Evolutionary conservation across 2,797 vertebrate genomes (phyloP).

Genomic region (Valencia hispanica): DNA sequence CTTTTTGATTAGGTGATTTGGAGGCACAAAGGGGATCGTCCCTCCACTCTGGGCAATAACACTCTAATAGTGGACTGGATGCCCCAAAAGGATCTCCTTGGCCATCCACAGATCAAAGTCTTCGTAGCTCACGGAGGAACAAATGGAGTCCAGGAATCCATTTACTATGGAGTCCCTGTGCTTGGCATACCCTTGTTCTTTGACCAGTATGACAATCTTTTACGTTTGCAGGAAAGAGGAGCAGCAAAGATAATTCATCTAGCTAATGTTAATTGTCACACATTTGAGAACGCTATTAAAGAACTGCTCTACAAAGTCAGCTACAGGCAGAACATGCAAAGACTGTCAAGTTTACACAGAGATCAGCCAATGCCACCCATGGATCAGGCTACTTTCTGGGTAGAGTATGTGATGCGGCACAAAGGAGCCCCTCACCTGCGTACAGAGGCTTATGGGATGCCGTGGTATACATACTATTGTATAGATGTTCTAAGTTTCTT

Average conservation of each 20-base stretch:
- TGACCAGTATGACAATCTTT: constrained; percentile 79
- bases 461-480: constrained; percentile 74
- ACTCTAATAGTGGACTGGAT: constrained; percentile 79
- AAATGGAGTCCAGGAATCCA: constrained; percentile 79
- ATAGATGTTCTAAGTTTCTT: constrained; percentile 68
- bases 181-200: constrained; percentile 79
- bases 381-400: constrained; percentile 76
- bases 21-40: constrained; percentile 70
- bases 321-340: constrained; percentile 74
- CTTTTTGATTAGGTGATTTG: constrained; percentile 71
- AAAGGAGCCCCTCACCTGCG: constrained; percentile 75
- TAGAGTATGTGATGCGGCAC: constrained; percentile 78
- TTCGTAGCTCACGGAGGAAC: constrained; percentile 80
- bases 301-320: constrained; percentile 55
- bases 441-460: constrained; percentile 73
- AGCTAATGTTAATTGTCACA: constrained; percentile 41
- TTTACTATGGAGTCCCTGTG: constrained; percentile 76
- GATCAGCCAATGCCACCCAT: constrained; percentile 70
- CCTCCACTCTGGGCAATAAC: constrained; percentile 76
- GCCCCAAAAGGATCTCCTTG: constrained; percentile 80
- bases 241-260: constrained; percentile 66
- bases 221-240: constrained; percentile 70
- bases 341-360: constrained; percentile 69
- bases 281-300: constrained; percentile 58
- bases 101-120: constrained; percentile 74